Conservation (phyloP, 2,113 vertebrate genomes). For the Phodopus roborovskii region DNA sequence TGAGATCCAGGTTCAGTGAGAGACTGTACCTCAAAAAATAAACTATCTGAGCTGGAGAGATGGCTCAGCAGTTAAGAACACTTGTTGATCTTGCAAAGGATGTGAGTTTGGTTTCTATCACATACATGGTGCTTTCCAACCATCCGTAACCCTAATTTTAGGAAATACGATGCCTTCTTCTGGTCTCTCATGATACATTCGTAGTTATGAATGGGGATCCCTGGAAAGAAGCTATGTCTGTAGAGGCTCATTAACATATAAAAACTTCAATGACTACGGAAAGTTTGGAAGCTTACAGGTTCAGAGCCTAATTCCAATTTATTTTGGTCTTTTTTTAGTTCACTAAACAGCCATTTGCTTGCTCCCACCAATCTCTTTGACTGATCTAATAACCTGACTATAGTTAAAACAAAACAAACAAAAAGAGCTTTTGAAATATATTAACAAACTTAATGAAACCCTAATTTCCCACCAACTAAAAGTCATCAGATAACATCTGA, state of each 20-base stretch:
- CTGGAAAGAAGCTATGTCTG: neutral
- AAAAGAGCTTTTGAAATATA: neutral
- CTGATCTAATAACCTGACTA: neutral
- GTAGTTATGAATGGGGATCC: neutral
- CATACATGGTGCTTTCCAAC: neutral
- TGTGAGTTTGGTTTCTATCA: neutral
- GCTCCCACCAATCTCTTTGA: neutral
- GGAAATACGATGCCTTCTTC: neutral
- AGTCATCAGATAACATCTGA: neutral
- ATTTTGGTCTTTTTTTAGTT: neutral
- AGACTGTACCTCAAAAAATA: neutral
- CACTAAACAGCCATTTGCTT: neutral
- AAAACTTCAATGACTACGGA: neutral
- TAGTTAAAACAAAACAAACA: neutral
- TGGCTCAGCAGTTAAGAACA: neutral
- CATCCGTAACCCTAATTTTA: neutral
- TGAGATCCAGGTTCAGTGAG: neutral
- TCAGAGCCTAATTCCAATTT: neutral
- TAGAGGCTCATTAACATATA: neutral
- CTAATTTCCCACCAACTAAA: neutral
- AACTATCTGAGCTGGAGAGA: neutral
- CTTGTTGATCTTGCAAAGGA: neutral
- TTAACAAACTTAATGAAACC: neutral
- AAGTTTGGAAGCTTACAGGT: neutral
- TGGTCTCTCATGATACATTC: neutral